Evolutionary conservation across 2,888 invertebrate species (phyloP), one percentile per base, ranked within the genome.

Genomic region (Acleris sparsana): DNA sequence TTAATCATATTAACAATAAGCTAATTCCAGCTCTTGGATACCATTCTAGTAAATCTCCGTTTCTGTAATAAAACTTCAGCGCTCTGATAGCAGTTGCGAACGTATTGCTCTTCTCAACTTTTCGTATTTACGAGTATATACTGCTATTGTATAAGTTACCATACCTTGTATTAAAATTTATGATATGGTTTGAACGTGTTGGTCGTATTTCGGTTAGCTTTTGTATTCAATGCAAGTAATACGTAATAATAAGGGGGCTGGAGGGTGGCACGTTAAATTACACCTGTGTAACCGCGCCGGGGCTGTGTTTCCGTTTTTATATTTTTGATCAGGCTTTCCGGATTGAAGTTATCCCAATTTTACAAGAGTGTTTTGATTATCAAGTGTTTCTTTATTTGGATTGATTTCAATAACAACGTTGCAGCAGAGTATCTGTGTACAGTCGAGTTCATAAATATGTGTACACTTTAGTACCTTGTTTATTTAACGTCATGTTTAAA

Each of bases 71-170:
- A 75, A 79, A 78, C 73, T 79, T 76, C 57, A 70, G 70, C 70
- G 61, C 69, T 55, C 60, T 59, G 63, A 73, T 73, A 71, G 67
- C 64, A 71, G 70, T 76, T 75, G 69, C 63, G 71, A 70, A 71
- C 66, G 67, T 71, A 76, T 75, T 73, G 73, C 69, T 72, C 64
- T 68, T 63, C 67, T 72, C 63, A 80, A 82, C 74, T 80, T 79
- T 76, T 72, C 75, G 72, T 74, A 78, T 76, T 72, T 77, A 58
- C 57, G 49, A 39, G 71, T 75, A 71, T 74, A 73, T 67, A 61
- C 33, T 20, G 68, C 73, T 79, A 79, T 79, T 75, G 71, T 72
- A 62, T 70, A 82, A 82, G 77, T 80, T 55, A 55, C 48, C 57
- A 22, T 44, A 46, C 53, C 56, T 57, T 52, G 33, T 64, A 64